Base-by-base conservation (phyloP, 2,113 vertebrate species). In the Sylvia atricapilla region DNA sequence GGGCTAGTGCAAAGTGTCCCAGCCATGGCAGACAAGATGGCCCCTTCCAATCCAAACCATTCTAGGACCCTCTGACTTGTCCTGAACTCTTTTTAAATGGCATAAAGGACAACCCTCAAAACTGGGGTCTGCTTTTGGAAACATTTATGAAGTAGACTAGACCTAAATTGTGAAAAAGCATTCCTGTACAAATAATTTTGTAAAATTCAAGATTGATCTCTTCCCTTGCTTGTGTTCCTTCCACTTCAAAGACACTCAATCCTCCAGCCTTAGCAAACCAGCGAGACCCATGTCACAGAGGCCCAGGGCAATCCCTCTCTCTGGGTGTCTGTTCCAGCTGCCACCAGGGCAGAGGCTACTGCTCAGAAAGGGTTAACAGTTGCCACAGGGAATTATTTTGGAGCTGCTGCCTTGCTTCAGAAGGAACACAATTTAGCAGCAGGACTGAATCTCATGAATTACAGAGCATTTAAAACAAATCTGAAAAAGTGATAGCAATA, bases 221-320 rank as follows among this genome's bases (percentile, higher is more conserved):
- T 77, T 50, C 33, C 20, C 8, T 46, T 21, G 8, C 28, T 69
- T 66, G 33, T 4, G 5, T 11, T 47, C 69, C 21, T 84, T 60
- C 41, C 15, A n/a, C 27, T 70, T 72, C 13, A 22, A 25, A 58
- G 64, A 33, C 60, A 27, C 21, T 24, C 37, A 7, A 18, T 50
- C 35, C 52, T 64, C 28, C 62, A 60, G 70, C 37, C 47, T 30
- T 7, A 18, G 55, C 23, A 33, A 19, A 46, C 31, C 58, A 93
- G 46, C 11, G 11, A 1, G n/a, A 43, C 13, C 12, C 4, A 0
- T 4, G 24, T 10, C 6, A 0, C 1, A 8, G 56, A n/a, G 59
- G 33, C 21, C 47, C 33, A 37, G 50, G 39, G 41, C 1, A 14
- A 28, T 7, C 10, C 30, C 70, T 41, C 55, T 56, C 78, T 16